These are phyloP conservation scores for Lasioglossum albipes DNA, from an alignment of 1,140 invertebrate genomes.

Conservation along the genomic window DNA sequence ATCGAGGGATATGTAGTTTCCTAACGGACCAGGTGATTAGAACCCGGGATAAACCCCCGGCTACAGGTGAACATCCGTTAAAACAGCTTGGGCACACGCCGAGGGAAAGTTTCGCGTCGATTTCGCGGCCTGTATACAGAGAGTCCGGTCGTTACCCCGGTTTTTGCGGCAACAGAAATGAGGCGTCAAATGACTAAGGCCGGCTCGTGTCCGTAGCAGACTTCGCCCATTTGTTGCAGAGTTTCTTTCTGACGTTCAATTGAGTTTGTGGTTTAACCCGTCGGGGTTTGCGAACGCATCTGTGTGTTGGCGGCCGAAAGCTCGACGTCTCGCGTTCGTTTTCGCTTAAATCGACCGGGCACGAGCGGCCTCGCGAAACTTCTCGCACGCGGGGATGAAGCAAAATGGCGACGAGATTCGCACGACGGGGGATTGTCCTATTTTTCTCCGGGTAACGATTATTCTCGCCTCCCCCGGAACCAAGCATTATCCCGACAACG, in stretches of 20 bases:
- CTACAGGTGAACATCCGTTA: slow-evolving; percentile 20
- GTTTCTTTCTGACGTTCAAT: slow-evolving; percentile 69
- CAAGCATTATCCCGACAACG: background rate
- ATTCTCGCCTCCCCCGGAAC: slow-evolving; percentile 16
- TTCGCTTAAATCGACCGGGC: slow-evolving; percentile 59
- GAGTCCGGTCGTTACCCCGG: slow-evolving; percentile 62
- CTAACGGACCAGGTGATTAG: too few relatives aligned
- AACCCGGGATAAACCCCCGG: background rate
- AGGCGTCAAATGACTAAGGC: slow-evolving; percentile 72
- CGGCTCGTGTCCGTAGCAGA: slow-evolving; percentile 64
- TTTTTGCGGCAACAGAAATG: slow-evolving; percentile 70
- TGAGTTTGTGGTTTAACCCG: slow-evolving; percentile 66
- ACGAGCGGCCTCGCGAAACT: slow-evolving; percentile 27
- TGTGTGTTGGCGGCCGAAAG: slow-evolving; percentile 49
- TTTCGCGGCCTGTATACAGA: slow-evolving; percentile 51
- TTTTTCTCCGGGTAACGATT: slow-evolving; percentile 43
- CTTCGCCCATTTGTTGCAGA: slow-evolving; percentile 71
- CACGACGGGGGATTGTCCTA: background rate
- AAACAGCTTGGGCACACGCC: background rate
- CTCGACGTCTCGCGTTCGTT: slow-evolving; percentile 30
- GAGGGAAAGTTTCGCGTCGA: slow-evolving; percentile 44
- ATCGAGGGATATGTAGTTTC: too few relatives aligned
- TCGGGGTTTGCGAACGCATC: slow-evolving; percentile 61
- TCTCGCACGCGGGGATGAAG: slow-evolving; percentile 39
- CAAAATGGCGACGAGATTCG: slow-evolving; percentile 23